Conservation (phyloP, 2,797 vertebrate genomes). For the Gambelia wislizenii region DNA sequence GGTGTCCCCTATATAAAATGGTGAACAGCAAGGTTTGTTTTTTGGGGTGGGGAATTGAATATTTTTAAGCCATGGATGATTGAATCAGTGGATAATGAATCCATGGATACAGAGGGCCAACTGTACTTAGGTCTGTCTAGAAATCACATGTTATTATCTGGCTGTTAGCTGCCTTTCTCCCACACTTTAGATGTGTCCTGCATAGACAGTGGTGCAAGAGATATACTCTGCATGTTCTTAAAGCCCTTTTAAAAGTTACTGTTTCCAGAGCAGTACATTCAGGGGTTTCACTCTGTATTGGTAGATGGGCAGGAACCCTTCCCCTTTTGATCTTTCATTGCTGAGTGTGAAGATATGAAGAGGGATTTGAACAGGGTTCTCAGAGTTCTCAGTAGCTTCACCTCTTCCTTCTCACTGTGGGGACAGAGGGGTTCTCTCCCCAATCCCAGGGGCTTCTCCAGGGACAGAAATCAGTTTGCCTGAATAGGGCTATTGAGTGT, state of each 20-base stretch:
- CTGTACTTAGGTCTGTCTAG: background rate
- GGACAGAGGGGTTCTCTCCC: background rate
- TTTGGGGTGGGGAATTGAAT: no score
- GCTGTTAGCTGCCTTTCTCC: background rate
- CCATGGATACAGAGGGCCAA: no score
- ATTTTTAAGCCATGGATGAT: no score
- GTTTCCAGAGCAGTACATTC: background rate
- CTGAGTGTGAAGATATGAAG: background rate
- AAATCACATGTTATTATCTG: background rate
- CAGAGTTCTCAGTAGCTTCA: background rate
- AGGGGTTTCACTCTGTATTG: background rate
- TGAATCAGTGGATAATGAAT: no score
- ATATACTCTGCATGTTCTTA: background rate
- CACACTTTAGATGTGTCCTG: background rate
- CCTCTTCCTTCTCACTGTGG: background rate
- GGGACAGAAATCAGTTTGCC: background rate
- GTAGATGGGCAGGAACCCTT: background rate
- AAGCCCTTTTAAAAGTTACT: background rate
- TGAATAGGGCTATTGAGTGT: background rate
- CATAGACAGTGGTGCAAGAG: background rate
- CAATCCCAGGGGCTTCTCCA: background rate
- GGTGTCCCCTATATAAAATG: no score
- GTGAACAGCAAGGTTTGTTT: no score
- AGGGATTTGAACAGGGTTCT: background rate
- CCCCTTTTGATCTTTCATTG: no score